These are phyloP conservation scores for Trimorus sp. DNA, from an alignment of 2,888 invertebrate genomes.

Conservation along the genomic window DNA sequence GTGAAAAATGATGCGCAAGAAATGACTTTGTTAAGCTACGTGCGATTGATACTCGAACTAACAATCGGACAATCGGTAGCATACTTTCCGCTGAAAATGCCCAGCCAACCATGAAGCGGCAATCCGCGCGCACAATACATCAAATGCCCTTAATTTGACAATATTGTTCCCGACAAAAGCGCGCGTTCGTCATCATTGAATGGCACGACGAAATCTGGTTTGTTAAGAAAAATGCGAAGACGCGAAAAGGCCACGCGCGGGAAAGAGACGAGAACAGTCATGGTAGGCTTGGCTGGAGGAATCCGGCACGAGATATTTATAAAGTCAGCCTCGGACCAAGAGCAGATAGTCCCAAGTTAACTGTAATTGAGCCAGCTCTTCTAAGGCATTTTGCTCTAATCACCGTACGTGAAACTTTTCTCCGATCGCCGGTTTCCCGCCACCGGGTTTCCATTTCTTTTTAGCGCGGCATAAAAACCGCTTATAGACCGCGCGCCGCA, in stretches of 20 bases:
- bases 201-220: constrained; percentile 25
- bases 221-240: constrained; percentile 44
- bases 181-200: constrained; percentile 33
- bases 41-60: neutral
- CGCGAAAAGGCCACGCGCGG: constrained; percentile 27
- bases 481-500: constrained; percentile 21
- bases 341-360: constrained; percentile 65
- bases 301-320: constrained; percentile 70
- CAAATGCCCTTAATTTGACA: constrained; percentile 42
- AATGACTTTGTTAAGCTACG: neutral
- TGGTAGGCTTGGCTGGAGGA: constrained; percentile 70
- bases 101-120: constrained; percentile 21
- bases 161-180: constrained; percentile 42
- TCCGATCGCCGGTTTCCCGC: constrained; percentile 45
- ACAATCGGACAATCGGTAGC: constrained; percentile 27
- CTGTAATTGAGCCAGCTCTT: constrained; percentile 67
- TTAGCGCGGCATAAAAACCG: constrained; percentile 37
- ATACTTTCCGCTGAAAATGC: constrained; percentile 11
- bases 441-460: constrained; percentile 48
- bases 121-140: constrained; percentile 13
- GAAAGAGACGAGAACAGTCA: constrained; percentile 66
- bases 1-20: neutral
- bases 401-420: constrained; percentile 62
- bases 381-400: constrained; percentile 64
- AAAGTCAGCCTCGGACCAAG: constrained; percentile 62